A percentile compares a stretch with the other conserved stretches of the same genome.
Evolutionary conservation across 2,113 vertebrate species (phyloP).

Genomic region (Eretmochelys imbricata): DNA sequence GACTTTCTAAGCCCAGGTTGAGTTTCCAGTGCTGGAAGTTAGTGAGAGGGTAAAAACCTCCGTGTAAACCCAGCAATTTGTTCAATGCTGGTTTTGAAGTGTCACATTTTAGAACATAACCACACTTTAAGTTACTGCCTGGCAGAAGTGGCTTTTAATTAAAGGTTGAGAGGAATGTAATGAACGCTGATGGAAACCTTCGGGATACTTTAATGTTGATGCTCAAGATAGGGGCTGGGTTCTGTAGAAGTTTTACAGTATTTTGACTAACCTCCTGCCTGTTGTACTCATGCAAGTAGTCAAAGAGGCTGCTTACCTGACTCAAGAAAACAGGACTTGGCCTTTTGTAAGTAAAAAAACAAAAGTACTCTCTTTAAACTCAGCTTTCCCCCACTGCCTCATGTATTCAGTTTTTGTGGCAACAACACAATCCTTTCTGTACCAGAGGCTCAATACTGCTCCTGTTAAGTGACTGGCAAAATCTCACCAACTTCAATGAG

Average conservation of each 20-base stretch:
- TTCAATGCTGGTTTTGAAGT: neutral
- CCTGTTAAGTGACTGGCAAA: neutral
- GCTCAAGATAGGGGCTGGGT: neutral
- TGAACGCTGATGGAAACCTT: neutral
- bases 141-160: neutral
- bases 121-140: neutral
- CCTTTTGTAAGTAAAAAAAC: neutral
- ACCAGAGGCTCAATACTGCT: neutral
- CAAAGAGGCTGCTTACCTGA: neutral
- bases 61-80: neutral
- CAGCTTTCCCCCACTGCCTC: neutral
- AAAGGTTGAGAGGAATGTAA: neutral
- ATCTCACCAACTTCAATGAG: neutral
- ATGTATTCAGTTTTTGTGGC: neutral
- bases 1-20: neutral
- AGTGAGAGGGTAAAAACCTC: neutral
- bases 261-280: neutral
- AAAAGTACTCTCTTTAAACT: neutral
- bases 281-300: neutral
- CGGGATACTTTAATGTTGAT: neutral
- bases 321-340: neutral
- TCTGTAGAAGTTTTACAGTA: neutral
- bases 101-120: neutral
- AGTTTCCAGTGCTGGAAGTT: neutral
- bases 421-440: neutral